A percentile compares a stretch with the other conserved stretches of the same genome.
phyloP scores from a whole-genome alignment of 1,140 invertebrate species.

The Streblospio benedicti region DNA sequence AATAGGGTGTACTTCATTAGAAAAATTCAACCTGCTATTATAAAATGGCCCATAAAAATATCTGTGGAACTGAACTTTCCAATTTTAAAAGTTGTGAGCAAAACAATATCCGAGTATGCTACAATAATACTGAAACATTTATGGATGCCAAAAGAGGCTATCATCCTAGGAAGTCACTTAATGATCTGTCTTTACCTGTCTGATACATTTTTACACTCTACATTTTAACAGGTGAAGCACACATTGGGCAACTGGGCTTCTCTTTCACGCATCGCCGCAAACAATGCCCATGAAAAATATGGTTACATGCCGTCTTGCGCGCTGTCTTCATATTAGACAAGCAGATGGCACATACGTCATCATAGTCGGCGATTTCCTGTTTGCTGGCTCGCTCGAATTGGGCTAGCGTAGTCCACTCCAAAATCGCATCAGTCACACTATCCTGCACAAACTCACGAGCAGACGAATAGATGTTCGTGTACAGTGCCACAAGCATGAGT shows the following conservation, averaged over 20 bases:
- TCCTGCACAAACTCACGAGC: constrained; percentile 55
- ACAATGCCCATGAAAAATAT: constrained; percentile 68
- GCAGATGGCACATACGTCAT: constrained; percentile 69
- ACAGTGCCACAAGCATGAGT: constrained; percentile 50
- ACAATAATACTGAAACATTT: too few relatives aligned
- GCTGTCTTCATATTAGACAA: constrained; percentile 58
- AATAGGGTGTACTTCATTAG: too few relatives aligned
- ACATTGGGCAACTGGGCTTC: constrained; percentile 63
- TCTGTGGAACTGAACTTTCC: too few relatives aligned
- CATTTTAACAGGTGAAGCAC: too few relatives aligned
- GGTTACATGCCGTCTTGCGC: constrained; percentile 64
- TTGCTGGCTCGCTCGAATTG: constrained; percentile 58
- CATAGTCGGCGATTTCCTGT: constrained; percentile 58
- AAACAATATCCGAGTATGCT: too few relatives aligned
- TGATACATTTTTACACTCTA: too few relatives aligned
- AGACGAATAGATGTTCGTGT: constrained; percentile 61
- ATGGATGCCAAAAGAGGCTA: too few relatives aligned
- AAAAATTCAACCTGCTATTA: too few relatives aligned
- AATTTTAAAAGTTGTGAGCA: too few relatives aligned
- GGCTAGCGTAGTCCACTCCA: constrained; percentile 55
- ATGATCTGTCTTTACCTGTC: too few relatives aligned
- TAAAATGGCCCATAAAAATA: too few relatives aligned
- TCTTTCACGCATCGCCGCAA: constrained; percentile 60
- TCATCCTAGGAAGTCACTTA: too few relatives aligned
- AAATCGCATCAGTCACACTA: constrained; percentile 50